Conservation (phyloP, 1,140 invertebrate species). For the Drosophila parabipectinata region DNA sequence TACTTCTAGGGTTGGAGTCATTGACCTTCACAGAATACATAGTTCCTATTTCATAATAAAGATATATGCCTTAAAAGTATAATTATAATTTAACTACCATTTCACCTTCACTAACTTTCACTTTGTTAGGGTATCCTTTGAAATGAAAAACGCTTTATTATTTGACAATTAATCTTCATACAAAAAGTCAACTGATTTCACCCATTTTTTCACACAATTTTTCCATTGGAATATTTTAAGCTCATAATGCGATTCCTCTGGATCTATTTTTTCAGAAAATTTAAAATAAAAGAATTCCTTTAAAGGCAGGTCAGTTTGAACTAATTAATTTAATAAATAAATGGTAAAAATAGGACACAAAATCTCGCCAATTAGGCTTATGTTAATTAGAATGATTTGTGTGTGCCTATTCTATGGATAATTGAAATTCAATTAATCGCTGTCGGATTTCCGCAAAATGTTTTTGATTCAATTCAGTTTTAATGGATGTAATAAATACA, state of each 20-base stretch:
- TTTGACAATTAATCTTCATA: slow-evolving; percentile 19
- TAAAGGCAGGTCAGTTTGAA: background rate
- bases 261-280: background rate
- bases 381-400: slow-evolving; percentile 21
- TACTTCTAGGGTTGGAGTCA: background rate
- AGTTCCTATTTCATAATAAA: background rate
- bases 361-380: slow-evolving; percentile 29
- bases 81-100: too few relatives aligned
- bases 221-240: slow-evolving; percentile 5
- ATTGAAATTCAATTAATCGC: slow-evolving; percentile 50
- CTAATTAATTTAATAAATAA: slow-evolving; percentile 22
- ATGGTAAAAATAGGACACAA: background rate
- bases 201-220: background rate
- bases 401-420: slow-evolving; percentile 12
- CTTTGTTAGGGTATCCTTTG: slow-evolving; percentile 11
- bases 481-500: slow-evolving; percentile 21
- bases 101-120: background rate
- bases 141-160: slow-evolving; percentile 26
- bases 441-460: slow-evolving; percentile 18
- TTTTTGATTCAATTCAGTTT: slow-evolving; percentile 32
- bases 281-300: background rate
- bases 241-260: background rate
- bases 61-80: too few relatives aligned
- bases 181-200: slow-evolving; percentile 9
- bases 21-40: background rate